These are phyloP conservation scores for Pogona vitticeps DNA, from an alignment of 2,113 vertebrate genomes.

Conservation along the genomic window DNA sequence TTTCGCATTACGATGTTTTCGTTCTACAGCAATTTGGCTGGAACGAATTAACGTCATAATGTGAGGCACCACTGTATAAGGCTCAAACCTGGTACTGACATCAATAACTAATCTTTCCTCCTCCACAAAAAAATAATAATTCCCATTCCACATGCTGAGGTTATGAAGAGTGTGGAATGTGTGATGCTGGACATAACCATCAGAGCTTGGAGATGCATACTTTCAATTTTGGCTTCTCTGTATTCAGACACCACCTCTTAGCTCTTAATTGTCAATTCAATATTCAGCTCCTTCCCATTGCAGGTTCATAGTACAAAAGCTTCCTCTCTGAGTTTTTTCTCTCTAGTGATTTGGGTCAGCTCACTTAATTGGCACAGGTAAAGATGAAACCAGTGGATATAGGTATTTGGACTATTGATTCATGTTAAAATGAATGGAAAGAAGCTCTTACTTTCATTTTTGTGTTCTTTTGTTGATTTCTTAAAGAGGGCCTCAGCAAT, in stretches of 20 bases:
- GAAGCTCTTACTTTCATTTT: too few species aligned
- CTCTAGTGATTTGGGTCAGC: too few species aligned
- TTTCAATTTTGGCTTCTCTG: too few species aligned
- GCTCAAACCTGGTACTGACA: not conserved
- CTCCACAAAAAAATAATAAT: not conserved
- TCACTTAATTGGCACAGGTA: not conserved
- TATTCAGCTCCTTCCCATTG: not conserved
- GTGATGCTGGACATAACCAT: not conserved
- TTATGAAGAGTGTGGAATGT: not conserved
- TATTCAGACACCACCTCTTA: not conserved
- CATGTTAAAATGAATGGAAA: too few species aligned
- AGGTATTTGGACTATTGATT: not conserved
- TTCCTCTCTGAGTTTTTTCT: not conserved
- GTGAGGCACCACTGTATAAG: too few species aligned
- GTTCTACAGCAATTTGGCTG: too few species aligned
- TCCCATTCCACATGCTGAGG: not conserved
- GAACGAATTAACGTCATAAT: too few species aligned
- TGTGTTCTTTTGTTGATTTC: too few species aligned
- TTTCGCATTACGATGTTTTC: too few species aligned
- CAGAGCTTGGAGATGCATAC: not conserved
- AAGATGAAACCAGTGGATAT: not conserved
- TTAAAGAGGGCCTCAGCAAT: too few species aligned
- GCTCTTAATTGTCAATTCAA: not conserved
- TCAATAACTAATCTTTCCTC: not conserved
- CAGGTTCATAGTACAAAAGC: not conserved